Evolutionary conservation across 1,140 invertebrate genomes (phyloP).

Genomic region (Ips typographus): DNA sequence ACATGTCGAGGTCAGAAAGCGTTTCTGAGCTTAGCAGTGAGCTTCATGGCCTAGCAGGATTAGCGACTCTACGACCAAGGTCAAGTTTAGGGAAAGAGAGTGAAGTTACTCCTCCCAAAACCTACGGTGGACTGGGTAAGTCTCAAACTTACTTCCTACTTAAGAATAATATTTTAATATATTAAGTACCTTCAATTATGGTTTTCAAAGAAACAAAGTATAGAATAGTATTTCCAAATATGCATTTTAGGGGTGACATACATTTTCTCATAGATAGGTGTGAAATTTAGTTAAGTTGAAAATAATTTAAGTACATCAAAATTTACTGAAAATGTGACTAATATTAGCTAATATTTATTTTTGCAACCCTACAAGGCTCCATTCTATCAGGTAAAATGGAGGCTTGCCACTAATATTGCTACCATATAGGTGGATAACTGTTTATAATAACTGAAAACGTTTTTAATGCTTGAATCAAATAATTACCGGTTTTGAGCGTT

Average conservation of each 20-base stretch:
- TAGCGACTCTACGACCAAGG: constrained; percentile 46
- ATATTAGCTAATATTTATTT: constrained; percentile 30
- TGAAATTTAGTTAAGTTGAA: background rate
- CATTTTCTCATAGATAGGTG: background rate
- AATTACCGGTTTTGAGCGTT: constrained; percentile 41
- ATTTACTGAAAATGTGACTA: constrained; percentile 2
- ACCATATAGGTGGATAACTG: constrained; percentile 46
- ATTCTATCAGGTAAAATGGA: constrained; percentile 70
- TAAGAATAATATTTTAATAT: too few relatives aligned
- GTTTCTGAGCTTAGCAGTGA: constrained; percentile 76
- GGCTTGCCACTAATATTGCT: constrained; percentile 53
- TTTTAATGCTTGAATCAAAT: constrained; percentile 41
- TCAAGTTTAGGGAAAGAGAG: constrained; percentile 57
- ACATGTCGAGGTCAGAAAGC: constrained; percentile 76
- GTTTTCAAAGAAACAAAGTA: too few relatives aligned
- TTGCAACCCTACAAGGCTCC: constrained; percentile 68
- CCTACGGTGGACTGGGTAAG: constrained; percentile 80
- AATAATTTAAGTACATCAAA: too few relatives aligned
- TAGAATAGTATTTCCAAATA: too few relatives aligned
- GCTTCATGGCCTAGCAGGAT: constrained; percentile 43
- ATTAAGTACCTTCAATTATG: too few relatives aligned
- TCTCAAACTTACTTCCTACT: background rate
- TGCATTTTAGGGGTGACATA: too few relatives aligned
- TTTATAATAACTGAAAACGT: constrained; percentile 31
- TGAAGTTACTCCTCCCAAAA: constrained; percentile 64